A percentile compares a stretch with the other conserved stretches of the same genome.
Conservation (phyloP, 1,140 invertebrate genomes). For the Nylanderia fulva region DNA sequence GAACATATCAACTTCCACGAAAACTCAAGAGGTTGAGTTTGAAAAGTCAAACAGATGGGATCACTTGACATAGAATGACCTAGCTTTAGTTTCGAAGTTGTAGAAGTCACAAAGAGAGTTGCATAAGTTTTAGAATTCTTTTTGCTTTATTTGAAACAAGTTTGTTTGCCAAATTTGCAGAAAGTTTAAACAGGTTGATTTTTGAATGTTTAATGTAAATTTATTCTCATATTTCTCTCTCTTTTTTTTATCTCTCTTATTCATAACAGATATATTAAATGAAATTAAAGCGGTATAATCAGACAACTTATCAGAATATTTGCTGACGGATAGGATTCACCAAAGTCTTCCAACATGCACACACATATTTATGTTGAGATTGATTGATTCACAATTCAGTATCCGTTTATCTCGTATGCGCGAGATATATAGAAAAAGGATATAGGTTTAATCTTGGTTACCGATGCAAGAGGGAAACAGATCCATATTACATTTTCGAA, state of each 20-base stretch:
- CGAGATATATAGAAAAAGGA: conserved; percentile 11
- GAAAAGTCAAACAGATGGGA: conserved; percentile 6
- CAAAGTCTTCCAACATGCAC: neutral
- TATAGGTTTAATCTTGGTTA: conserved; percentile 51
- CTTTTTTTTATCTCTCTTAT: neutral
- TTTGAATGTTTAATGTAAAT: neutral
- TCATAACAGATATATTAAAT: neutral
- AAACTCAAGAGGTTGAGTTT: conserved; percentile 18
- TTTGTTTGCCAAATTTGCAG: neutral
- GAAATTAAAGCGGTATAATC: neutral
- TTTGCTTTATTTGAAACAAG: conserved; percentile 6
- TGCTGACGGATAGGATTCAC: neutral
- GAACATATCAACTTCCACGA: neutral
- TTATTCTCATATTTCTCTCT: neutral
- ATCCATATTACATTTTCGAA: conserved; percentile 64
- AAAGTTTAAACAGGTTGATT: neutral
- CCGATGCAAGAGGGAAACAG: conserved; percentile 11
- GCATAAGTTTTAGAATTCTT: neutral
- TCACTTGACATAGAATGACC: conserved; percentile 3
- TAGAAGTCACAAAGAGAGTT: neutral
- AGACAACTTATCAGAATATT: neutral
- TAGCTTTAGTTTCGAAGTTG: neutral
- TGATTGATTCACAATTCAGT: conserved; percentile 27
- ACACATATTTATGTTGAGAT: conserved; percentile 3
- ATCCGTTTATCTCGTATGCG: conserved; percentile 16